Percentiles rank a stretch among this genome's conserved stretches.
Evolutionary conservation across 2,888 invertebrate species (phyloP).

Genomic region (Tubulanus polymorphus): DNA sequence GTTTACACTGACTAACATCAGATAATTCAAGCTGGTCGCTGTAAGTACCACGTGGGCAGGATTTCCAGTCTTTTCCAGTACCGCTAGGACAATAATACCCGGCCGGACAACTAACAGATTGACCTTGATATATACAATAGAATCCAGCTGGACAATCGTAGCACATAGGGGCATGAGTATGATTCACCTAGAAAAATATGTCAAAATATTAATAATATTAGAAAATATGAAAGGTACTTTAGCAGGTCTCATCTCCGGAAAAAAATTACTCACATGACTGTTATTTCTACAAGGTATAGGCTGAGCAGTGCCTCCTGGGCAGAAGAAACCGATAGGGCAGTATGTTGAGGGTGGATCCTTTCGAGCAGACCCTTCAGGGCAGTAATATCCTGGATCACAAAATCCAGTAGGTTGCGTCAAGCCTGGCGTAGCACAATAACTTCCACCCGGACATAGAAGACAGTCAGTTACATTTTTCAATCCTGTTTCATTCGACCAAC

Average conservation of each 20-base stretch:
- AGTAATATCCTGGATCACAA: conserved; percentile 44
- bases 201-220: background rate
- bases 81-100: conserved; percentile 49
- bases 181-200: conserved; percentile 33
- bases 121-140: conserved; percentile 38
- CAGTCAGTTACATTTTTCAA: conserved; percentile 29
- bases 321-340: conserved; percentile 44
- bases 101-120: conserved; percentile 35
- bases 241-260: background rate
- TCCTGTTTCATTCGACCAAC: conserved; percentile 38
- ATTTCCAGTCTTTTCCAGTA: conserved; percentile 42
- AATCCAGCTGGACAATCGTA: conserved; percentile 44
- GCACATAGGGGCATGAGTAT: conserved; percentile 43
- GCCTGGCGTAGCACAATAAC: conserved; percentile 39
- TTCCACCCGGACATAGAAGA: conserved; percentile 37
- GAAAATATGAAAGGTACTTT: background rate
- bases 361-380: conserved; percentile 38
- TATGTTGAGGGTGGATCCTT: conserved; percentile 27
- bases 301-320: conserved; percentile 38
- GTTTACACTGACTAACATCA: conserved; percentile 37
- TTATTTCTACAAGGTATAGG: conserved; percentile 44
- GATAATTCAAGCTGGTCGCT: conserved; percentile 38
- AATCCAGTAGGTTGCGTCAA: conserved; percentile 34
- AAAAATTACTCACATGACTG: conserved; percentile 33
- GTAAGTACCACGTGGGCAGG: conserved; percentile 48